phyloP scores from a whole-genome alignment of 2,888 invertebrate genomes.

The Muscina levida region DNA sequence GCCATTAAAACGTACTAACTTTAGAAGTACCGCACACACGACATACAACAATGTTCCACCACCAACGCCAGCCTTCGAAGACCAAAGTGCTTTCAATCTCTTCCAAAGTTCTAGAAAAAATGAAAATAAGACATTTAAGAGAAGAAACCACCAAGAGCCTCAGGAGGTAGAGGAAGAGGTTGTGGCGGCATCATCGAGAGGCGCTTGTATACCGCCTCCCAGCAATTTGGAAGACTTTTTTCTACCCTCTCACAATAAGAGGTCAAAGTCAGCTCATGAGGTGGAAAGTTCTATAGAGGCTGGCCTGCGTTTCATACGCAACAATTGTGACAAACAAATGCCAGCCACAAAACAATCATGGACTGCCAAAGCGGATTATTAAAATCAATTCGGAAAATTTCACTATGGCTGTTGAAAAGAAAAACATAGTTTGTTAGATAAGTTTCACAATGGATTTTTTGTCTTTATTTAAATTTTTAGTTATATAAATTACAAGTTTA shows the following conservation, averaged over 20 bases:
- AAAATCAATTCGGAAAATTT: slow-evolving; percentile 47
- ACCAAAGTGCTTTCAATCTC: slow-evolving; percentile 62
- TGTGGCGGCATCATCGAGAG: slow-evolving; percentile 58
- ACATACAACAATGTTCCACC: slow-evolving; percentile 61
- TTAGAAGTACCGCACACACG: slow-evolving; percentile 65
- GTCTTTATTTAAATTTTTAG: slow-evolving; percentile 24
- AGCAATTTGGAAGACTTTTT: slow-evolving; percentile 83
- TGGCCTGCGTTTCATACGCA: slow-evolving; percentile 81
- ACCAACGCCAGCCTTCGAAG: slow-evolving; percentile 1
- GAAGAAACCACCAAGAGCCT: slow-evolving; percentile 69
- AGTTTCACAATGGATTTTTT: background rate
- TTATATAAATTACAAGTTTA: slow-evolving; percentile 63
- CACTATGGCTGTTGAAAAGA: slow-evolving; percentile 36
- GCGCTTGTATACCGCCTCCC: slow-evolving; percentile 84
- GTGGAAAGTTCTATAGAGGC: slow-evolving; percentile 82
- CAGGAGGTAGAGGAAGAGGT: slow-evolving; percentile 39
- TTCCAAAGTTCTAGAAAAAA: slow-evolving; percentile 70
- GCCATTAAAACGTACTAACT: slow-evolving; percentile 71
- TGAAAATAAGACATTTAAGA: slow-evolving; percentile 71
- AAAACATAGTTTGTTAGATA: no score
- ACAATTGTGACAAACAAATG: slow-evolving; percentile 81
- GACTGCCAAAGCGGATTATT: slow-evolving; percentile 78
- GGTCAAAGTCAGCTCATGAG: slow-evolving; percentile 70
- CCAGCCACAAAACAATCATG: slow-evolving; percentile 76
- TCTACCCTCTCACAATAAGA: slow-evolving; percentile 69